Base-by-base conservation (phyloP, 2,113 vertebrate genomes). In the Porphyrio hochstetteri region DNA sequence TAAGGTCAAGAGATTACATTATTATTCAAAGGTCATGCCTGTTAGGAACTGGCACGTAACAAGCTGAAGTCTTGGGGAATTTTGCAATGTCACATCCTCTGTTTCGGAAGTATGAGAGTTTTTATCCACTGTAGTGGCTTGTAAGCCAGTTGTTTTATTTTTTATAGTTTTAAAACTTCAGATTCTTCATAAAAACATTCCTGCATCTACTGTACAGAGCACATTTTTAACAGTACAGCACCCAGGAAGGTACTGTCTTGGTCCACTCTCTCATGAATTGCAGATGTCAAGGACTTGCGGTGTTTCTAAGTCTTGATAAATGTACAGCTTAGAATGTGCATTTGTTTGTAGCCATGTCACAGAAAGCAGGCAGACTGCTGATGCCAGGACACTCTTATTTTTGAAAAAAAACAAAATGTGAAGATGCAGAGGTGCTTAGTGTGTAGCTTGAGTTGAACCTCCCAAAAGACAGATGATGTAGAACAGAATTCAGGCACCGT, bases 101-200 rank as follows among this genome's bases (percentile, higher is more conserved):
- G 64, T 68, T 71, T 78, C 60, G 65, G 44, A 95, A 86, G 63
- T 84, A 79, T 29, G 44, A 92, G 56, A 65, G 19, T 48, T 96
- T 92, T 91, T 86, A 84, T 60, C 67, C n/a, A 60, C 72, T 86
- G 19, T 31, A 82, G 83, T 60, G 92, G 77, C 55, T 91, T 87
- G 56, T 55, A 84, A 87, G 77, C 72, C 86, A 82, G 65, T 20
- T 53, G 20, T 75, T 93, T 92, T 91, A 92, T 93, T 94, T 94
- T 94, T 82, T 88, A 52, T 91, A 88, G 72, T 82, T 96, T 75
- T 76, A 61, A 71, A 93, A 82, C 40, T 55, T 91, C 28, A 65
- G 38, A 78, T 67, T 92, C 18, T n/a, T 93, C 86, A 78, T 76
- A 84, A 76, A 94, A 76, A 94, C 93, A 95, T 93, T 97, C 93